Evolutionary conservation across 2,888 invertebrate species (phyloP), one percentile per base, ranked within the genome.

Genomic region (Flexamia atlantica): DNA sequence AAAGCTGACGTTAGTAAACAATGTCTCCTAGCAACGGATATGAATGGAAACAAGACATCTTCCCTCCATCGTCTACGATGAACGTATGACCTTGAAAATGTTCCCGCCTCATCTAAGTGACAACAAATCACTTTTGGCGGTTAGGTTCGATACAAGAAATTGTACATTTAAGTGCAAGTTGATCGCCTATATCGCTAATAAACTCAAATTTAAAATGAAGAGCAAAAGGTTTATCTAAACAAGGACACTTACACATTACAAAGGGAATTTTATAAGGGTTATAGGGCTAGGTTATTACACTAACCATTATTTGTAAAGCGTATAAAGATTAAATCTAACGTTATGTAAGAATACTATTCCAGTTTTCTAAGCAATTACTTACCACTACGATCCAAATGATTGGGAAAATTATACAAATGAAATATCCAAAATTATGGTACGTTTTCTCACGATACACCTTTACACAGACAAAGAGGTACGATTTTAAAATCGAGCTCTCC

Each of bases 1-100:
- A n/a, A n/a, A n/a, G n/a, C n/a, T n/a, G n/a, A 36, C 9, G 36
- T 36, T 36, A 53, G 20, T 23, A 53, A 53, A 20, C 20, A 53
- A 20, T 70, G 70, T 82, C 23, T 70, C 72, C 70, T 82, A 82
- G 82, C 70, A 82, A 82, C 82, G 36, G 72, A 72, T 72, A 40
- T 72, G 72, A 40, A 36, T 42, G 40, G 32, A 20, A 72, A 40
- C 20, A 72, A 42, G 25, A 23, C 72, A 3, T 5, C 9, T 72
- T 72, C 42, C 36, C 72, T 40, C 36, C 68, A 9, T 36, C 36
- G 72, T 3, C 40, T 36, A 42, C 23, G 32, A 72, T 17, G 72
- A 32, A 14, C 20, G 25, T 46, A 80, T 84, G 84, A 84, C 84
- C 84, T 84, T 84, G 84, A 84, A 81, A 81, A 32, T 74, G 79